Base-by-base conservation (phyloP, 1,140 invertebrate species). In the Drosophila sechellia region DNA sequence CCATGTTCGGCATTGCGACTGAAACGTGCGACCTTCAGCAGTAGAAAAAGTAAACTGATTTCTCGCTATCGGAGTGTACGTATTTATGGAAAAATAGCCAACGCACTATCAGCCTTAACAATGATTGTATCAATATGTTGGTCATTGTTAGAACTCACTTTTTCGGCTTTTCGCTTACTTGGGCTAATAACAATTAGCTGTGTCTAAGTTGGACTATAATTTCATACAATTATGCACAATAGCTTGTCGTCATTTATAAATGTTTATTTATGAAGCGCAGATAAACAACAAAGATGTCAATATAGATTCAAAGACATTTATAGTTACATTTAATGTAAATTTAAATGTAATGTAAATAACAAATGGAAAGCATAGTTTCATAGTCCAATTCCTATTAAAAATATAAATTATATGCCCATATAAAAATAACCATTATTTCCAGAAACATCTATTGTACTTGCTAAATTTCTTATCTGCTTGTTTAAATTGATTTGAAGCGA, bases 111-210 rank as follows among this genome's bases (percentile, higher is more conserved):
- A 35, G 6, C 6, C 1, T 3, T 6, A 8, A 8, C 25, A 39
- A 46, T 22, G 46, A 49, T 39, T 17, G 31, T 22, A n/a, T 13
- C 8, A 73, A 70, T 52, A 31, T 35, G 43, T 55, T 70, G 57
- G 71, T 80, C 78, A 80, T 70, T 64, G 42, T 80, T 75, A 75
- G 45, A 70, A 57, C 15, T 22, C 57, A 22, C 17, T 61, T 65
- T 57, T 58, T 37, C 4, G 12, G 20, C 8, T 13, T 45, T 43
- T 45, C n/a, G 10, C 8, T 25, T 25, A n/a, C 15, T 43, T 20
- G 4, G 13, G 42, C 5, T 25, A 46, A n/a, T 12, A 46, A 25
- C 13, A 57, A 48, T 20, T 4, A 34, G 5, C 5, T 58, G 10
- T 11, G 27, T n/a, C 8, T 48, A 48, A 50, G 13, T 34, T 27